phyloP scores from a whole-genome alignment of 2,113 vertebrate species.

The Numida meleagris region DNA sequence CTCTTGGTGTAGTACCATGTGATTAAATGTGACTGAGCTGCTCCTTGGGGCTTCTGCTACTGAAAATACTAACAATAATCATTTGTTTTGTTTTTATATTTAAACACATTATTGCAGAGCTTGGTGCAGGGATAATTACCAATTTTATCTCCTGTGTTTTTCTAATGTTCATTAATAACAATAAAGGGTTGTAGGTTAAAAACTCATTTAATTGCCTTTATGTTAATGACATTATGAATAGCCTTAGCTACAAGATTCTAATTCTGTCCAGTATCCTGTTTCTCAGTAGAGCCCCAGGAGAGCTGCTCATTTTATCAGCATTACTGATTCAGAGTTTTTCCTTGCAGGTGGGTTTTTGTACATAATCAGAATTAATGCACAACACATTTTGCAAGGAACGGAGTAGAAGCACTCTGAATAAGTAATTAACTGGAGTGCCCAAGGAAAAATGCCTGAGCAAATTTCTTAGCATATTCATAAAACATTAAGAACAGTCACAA shows the following conservation, averaged over 20 bases:
- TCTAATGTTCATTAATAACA: constrained; percentile 99
- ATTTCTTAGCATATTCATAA: constrained; percentile 85
- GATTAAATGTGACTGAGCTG: constrained; percentile 93
- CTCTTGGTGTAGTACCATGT: constrained; percentile 89
- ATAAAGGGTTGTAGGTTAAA: constrained; percentile 99
- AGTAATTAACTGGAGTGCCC: constrained; percentile 93
- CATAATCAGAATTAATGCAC: constrained; percentile 98
- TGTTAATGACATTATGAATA: constrained; percentile 99
- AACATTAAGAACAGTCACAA: constrained; percentile 85
- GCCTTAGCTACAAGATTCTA: constrained; percentile 91
- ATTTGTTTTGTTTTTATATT: constrained; percentile 96
- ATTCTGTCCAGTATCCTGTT: constrained; percentile 95
- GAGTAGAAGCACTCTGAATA: constrained; percentile 88
- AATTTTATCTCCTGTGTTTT: constrained; percentile 91
- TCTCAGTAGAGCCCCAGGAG: constrained; percentile 89
- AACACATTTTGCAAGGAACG: constrained; percentile 88
- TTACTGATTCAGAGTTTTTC: constrained; percentile 90
- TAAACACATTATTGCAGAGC: constrained; percentile 92
- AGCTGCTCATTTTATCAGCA: constrained; percentile 94
- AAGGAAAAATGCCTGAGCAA: constrained; percentile 81
- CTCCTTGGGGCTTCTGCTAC: constrained; percentile 88
- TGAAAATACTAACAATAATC: constrained; percentile 93
- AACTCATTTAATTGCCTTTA: constrained; percentile 99
- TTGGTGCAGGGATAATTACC: constrained; percentile 97
- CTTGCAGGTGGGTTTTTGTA: constrained; percentile 90